Evolutionary conservation across 2,113 vertebrate genomes (phyloP), one percentile per base, ranked within the genome.

Genomic region (Empidonax alnorum): DNA sequence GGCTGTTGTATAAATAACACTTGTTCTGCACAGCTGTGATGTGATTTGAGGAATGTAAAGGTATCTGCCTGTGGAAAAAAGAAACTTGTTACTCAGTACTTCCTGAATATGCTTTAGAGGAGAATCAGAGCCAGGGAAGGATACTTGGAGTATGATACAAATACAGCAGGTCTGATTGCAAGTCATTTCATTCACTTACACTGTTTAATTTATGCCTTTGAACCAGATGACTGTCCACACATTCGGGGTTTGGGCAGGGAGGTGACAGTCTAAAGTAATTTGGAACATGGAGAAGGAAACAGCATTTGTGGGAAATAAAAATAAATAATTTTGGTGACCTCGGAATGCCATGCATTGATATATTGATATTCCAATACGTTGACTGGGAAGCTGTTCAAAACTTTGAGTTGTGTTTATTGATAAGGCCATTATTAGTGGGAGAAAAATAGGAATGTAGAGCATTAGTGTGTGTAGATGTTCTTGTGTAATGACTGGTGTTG

Each of bases 11-110:
- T 93, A 87, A 95, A 71, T 88, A 77, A 66, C 59, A 47, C 76
- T 90, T 80, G 83, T 94, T 96, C 72, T 91, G 85, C 72, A 81
- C 75, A 77, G 63, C 78, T 94, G 87, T 35, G 92, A 59, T 93
- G 31, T 19, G 50, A 86, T 89, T 94, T 93, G 75, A 95, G 85
- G 63, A 76, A 82, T 77, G 31, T 61, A 44, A 89, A 82, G 28
- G 21, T 69, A 42, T 78, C 47, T 74, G 74, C 71, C 52, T 20
- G 13, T 47, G 50, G 71, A 89, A 93, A 87, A 93, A 78, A 75
- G 14, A 61, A 87, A 47, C 7, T 28, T n/a, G 27, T 82, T 73
- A 71, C 79, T 91, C 46, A 18, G 46, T 87, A 35, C 15, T 66
- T 95, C 63, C 47, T 80, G 78, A 79, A 58, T 46, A 24, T 27